Conservation (phyloP, 2,113 vertebrate genomes). For the Plestiodon gilberti region DNA sequence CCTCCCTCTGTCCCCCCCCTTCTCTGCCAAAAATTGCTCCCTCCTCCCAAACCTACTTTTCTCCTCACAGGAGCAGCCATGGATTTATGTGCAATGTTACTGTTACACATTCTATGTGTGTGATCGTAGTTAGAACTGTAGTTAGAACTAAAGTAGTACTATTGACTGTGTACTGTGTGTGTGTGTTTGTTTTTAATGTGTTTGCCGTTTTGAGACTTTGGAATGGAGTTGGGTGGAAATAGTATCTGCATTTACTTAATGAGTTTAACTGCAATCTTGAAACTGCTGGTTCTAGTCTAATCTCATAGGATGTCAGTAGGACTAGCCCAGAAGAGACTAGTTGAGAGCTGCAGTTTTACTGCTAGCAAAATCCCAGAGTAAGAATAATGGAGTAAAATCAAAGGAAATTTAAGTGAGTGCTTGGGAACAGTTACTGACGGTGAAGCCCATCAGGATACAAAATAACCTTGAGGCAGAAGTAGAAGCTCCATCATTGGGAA, state of each 20-base stretch:
- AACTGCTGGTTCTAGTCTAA: background rate
- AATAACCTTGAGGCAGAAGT: conserved; percentile 33
- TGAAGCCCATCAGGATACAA: background rate
- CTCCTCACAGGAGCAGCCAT: background rate
- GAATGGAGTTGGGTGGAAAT: background rate
- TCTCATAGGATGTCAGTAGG: background rate
- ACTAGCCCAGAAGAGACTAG: background rate
- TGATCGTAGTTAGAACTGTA: background rate
- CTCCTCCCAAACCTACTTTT: background rate
- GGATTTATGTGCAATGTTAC: background rate
- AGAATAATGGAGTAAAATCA: conserved; percentile 1
- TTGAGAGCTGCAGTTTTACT: background rate
- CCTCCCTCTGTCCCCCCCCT: background rate
- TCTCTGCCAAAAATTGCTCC: background rate
- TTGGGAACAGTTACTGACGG: conserved; percentile 24
- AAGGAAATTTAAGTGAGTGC: conserved; percentile 22
- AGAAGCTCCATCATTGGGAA: background rate
- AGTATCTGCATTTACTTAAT: background rate
- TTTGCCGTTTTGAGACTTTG: background rate
- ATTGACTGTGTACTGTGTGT: background rate
- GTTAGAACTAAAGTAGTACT: background rate
- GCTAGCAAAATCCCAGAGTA: background rate
- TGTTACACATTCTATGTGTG: background rate
- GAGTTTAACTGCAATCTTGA: conserved; percentile 1
- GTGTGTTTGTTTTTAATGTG: background rate